phyloP scores from a whole-genome alignment of 2,797 vertebrate genomes.

The Pseudochirops cupreus region DNA sequence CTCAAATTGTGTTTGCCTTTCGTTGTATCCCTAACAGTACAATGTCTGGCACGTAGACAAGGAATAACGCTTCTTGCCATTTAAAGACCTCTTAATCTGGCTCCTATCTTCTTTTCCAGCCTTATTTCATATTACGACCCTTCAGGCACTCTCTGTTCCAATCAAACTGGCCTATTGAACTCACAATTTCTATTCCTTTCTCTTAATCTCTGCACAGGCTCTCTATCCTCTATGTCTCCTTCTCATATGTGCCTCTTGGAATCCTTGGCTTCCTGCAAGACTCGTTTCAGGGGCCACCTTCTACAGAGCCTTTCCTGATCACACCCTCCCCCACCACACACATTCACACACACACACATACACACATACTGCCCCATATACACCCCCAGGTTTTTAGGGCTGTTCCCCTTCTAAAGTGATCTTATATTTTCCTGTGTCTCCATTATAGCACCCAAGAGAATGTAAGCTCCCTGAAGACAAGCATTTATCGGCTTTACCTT shows the following conservation, averaged over 20 bases:
- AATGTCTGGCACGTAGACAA: neutral
- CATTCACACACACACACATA: neutral
- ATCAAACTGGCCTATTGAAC: no score
- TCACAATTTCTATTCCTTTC: neutral
- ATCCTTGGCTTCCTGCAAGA: neutral
- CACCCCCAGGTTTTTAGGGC: neutral
- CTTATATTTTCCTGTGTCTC: neutral
- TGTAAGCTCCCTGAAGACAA: neutral
- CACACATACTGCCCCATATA: neutral
- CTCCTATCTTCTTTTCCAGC: neutral
- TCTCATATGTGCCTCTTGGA: neutral
- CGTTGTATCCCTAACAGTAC: neutral
- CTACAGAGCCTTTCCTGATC: neutral
- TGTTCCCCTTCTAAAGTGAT: neutral
- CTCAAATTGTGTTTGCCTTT: neutral
- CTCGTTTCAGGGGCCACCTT: neutral
- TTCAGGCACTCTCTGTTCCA: neutral
- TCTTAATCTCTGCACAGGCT: neutral
- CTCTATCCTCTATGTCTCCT: neutral
- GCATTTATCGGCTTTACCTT: neutral
- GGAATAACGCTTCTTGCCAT: neutral
- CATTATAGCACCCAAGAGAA: neutral
- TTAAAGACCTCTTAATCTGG: neutral
- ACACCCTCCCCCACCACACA: no score
- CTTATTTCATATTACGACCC: neutral